Base-by-base conservation (phyloP, 1,140 invertebrate genomes). In the Leptopilina boulardi region DNA sequence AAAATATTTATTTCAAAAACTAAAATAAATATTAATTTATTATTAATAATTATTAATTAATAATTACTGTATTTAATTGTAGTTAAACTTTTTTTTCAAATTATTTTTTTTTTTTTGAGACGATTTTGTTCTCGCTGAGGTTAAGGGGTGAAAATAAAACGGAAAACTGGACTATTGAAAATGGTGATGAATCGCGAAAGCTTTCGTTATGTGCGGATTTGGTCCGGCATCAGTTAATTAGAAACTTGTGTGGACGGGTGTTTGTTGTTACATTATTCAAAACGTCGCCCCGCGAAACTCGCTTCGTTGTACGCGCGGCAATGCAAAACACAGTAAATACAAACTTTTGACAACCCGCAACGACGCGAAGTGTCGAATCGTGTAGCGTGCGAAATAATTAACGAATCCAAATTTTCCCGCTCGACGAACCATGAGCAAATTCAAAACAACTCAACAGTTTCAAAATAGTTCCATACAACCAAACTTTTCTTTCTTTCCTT, bases 231-330 rank as follows among this genome's bases (percentile, higher is more conserved):
- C 82, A 87, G 87, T 91, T 91, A 91, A 91, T 91, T 91, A 91
- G 88, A 90, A 91, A 91, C 87, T 91, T 88, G 77, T 81, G 83
- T 84, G 76, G 81, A 79, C 77, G 85, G 82, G 87, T n/a, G 84
- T 38, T 38, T 34, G n/a, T 90, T 87, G 88, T 90, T 91, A 90
- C 87, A 91, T 91, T 90, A 91, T 90, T 89, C 88, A 88, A 86
- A 89, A 85, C 84, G 80, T 83, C n/a, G n/a, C 77, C 81, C 82
- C 82, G 83, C 85, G 85, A 86, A 87, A 89, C 87, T 89, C 82
- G 76, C 15, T 79, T 80, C 77, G 80, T 80, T 78, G 78, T 73
- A 82, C 30, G 6, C 30, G 30, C 34, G 34, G 34, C 34, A 38
- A 80, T 83, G 86, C 87, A 88, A 88, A 88, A 89, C 87, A 87